Conservation (phyloP, 64 coral and sea anemone species). For the Dendronephthya gigantea region DNA sequence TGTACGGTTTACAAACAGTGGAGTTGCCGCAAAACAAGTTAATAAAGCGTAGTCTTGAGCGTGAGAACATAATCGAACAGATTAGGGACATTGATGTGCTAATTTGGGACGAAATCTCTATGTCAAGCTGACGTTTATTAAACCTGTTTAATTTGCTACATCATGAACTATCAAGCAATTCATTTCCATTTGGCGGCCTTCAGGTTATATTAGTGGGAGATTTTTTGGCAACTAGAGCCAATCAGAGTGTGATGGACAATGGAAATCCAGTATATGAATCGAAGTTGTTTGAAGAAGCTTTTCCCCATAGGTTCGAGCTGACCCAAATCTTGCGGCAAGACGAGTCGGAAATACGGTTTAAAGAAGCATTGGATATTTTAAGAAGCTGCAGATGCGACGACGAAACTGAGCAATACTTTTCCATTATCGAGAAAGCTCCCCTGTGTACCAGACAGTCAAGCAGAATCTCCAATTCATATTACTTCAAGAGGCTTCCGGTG, state of each 20-base stretch:
- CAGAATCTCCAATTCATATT: not conserved
- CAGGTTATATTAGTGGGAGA: not conserved
- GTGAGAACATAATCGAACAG: not conserved
- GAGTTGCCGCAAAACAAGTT: not conserved
- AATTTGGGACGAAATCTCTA: not conserved
- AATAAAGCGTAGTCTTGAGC: not conserved
- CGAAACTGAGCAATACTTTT: not conserved
- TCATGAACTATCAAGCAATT: not conserved
- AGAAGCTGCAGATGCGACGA: not conserved
- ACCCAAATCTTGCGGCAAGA: not conserved
- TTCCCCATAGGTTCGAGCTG: not conserved
- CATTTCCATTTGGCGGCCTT: not conserved
- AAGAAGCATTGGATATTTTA: not conserved
- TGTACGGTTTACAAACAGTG: not conserved
- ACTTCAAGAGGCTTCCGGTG: not conserved
- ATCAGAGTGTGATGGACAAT: not conserved
- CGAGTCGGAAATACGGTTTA: not conserved
- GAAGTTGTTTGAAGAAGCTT: not conserved
- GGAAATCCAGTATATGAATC: not conserved
- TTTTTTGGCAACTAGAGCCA: not conserved
- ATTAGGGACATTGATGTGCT: not conserved
- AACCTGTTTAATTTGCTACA: not conserved
- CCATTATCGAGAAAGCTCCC: not conserved
- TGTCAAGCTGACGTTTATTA: not conserved
- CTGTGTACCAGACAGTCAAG: not conserved